phyloP scores from a whole-genome alignment of 2,797 vertebrate genomes.

The Crypturellus tataupa region DNA sequence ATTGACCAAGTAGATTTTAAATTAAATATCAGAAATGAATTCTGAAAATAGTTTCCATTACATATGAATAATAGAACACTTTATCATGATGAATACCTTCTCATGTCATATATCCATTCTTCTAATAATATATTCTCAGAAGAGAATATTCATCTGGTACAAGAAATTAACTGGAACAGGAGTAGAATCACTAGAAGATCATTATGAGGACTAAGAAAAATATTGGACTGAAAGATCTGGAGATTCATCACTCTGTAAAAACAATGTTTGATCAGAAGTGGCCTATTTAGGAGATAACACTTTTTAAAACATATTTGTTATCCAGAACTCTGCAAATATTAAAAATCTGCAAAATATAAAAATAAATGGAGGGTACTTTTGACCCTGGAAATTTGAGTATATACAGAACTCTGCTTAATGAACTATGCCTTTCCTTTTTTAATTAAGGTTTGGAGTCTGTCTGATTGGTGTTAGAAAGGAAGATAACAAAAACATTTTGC shows the following conservation, averaged over 20 bases:
- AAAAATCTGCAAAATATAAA: not conserved
- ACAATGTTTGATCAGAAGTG: not conserved
- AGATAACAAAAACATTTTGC: constrained; percentile 90
- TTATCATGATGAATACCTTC: not conserved
- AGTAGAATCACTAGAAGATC: not conserved
- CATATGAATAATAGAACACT: constrained; percentile 11
- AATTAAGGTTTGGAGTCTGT: constrained; percentile 89
- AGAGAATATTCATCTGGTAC: not conserved
- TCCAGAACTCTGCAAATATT: not conserved
- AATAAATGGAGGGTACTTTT: constrained; percentile 5
- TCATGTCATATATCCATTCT: not conserved
- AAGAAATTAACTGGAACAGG: not conserved
- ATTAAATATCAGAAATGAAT: not conserved
- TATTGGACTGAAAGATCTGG: not conserved
- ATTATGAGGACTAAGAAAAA: not conserved
- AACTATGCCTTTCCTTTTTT: constrained; percentile 72
- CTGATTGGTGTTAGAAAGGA: constrained; percentile 88
- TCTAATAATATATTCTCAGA: not conserved
- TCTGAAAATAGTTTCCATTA: not conserved
- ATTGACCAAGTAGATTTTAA: constrained; percentile 18
- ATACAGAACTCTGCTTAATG: constrained; percentile 44
- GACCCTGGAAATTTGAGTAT: not conserved
- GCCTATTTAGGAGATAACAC: not conserved
- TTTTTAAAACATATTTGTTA: constrained; percentile 5
- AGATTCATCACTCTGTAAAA: not conserved